A percentile compares a stretch with the other conserved stretches of the same genome.
phyloP scores from a whole-genome alignment of 1,140 invertebrate species.

The Rhopalosiphum padi region DNA sequence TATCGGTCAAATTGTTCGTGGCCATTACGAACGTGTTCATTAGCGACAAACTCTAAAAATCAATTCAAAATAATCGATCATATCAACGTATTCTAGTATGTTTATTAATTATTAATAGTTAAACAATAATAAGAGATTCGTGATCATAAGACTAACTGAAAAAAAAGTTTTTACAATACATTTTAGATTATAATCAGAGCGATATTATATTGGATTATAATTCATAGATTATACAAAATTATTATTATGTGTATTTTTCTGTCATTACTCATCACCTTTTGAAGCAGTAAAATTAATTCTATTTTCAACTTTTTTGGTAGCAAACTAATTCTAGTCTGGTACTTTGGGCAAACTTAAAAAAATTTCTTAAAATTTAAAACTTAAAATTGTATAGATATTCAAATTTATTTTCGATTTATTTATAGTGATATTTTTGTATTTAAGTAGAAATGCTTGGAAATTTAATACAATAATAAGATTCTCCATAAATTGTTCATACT shows the following conservation, averaged over 20 bases:
- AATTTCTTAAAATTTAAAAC: too few species aligned
- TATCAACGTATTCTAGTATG: not conserved
- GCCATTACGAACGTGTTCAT: conserved; percentile 74
- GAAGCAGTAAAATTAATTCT: too few species aligned
- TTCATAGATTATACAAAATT: too few species aligned
- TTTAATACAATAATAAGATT: not conserved
- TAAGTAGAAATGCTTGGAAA: not conserved
- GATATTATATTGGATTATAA: not conserved
- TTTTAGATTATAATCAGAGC: not conserved
- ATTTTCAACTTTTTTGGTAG: too few species aligned
- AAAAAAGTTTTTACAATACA: not conserved
- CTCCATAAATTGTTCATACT: too few species aligned
- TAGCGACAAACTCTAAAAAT: conserved; percentile 70
- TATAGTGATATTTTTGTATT: too few species aligned
- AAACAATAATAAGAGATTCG: not conserved
- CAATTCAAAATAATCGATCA: not conserved
- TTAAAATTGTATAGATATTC: too few species aligned
- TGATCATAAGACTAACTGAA: not conserved
- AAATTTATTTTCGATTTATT: too few species aligned
- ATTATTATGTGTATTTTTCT: too few species aligned
- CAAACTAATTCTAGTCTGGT: too few species aligned
- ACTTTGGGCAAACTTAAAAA: too few species aligned
- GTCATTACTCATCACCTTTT: too few species aligned
- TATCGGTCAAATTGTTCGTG: conserved; percentile 73
- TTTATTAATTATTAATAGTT: not conserved